Evolutionary conservation across 30 jellyfish, hydroid and myxozoan genomes (phyloP), one percentile per base, ranked within the genome.

Genomic region (Hydractinia symbiolongicarpus): DNA sequence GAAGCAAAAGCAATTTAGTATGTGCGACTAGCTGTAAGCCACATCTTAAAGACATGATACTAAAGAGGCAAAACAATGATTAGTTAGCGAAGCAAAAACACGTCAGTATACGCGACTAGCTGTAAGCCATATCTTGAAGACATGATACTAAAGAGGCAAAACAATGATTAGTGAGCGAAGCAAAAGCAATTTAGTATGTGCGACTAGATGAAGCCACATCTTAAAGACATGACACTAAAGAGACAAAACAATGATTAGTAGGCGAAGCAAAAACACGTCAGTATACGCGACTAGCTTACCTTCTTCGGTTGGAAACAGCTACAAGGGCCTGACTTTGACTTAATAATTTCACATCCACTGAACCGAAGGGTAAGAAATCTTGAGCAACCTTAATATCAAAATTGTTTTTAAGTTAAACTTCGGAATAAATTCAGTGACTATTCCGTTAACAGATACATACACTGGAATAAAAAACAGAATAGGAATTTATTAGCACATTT

Each of bases 281-380:
- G 40, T 7, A 13, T 7, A 4, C 5, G 40, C 17, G 62, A 44
- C 21, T 6, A 10, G 8, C 72, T 5, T 76, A 88, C 96, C 94
- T 61, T 73, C 61, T 78, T 15, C 83, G 16, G 61, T 78, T 84
- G 5, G 96, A 88, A 13, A 83, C 84, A 5, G 96, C 86, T 8
- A 88, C 94, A 8, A 83, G 16, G 13, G 94, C 96, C 53, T 54
- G 67, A 2, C 20, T 49, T 4, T 81, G 13, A 19, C 73, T 40
- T 15, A 74, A 67, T 16, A 84, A 67, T 54, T 83, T 83, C 21
- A 88, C 96, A 57, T 88, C 96, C 5, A 61, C 86, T 14, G 94
- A 78, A 5, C 96, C 96, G 55, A 88, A 83, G 11, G 94, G 90
- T 4, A 88, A 58, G 72, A 88, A 88, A 8, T 88, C 94, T 9